phyloP scores from a whole-genome alignment of 2,888 invertebrate genomes.

The Petrolisthes cinctipes region DNA sequence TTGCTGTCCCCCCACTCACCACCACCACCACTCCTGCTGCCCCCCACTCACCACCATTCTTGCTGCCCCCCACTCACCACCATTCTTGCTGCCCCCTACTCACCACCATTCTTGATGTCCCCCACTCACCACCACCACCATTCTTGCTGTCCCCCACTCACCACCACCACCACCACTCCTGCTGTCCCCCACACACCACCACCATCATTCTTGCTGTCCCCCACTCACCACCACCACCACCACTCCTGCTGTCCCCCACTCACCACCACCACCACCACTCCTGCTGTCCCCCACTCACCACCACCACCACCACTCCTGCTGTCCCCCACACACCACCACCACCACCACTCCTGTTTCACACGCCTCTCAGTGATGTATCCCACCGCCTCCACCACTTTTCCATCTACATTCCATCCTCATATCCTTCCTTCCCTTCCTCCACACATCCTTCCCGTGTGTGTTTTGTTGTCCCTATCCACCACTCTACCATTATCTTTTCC shows the following conservation, averaged over 20 bases:
- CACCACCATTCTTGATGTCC: no score
- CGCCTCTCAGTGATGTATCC: background rate
- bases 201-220: background rate
- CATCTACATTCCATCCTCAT: background rate
- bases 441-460: background rate
- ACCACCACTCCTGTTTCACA: no score
- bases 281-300: no score
- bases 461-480: background rate
- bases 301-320: background rate
- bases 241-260: no score
- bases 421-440: background rate
- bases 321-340: conserved; percentile 10
- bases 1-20: background rate
- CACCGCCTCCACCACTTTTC: background rate
- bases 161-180: no score
- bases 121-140: background rate
- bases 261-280: background rate
- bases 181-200: background rate
- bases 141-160: background rate
- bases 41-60: background rate
- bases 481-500: background rate
- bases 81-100: background rate
- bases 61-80: background rate
- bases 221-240: no score
- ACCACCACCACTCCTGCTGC: background rate